A percentile compares a stretch with the other conserved stretches of the same genome.
phyloP scores from a whole-genome alignment of 2,113 vertebrate genomes.

The Brevimyrus niger region DNA sequence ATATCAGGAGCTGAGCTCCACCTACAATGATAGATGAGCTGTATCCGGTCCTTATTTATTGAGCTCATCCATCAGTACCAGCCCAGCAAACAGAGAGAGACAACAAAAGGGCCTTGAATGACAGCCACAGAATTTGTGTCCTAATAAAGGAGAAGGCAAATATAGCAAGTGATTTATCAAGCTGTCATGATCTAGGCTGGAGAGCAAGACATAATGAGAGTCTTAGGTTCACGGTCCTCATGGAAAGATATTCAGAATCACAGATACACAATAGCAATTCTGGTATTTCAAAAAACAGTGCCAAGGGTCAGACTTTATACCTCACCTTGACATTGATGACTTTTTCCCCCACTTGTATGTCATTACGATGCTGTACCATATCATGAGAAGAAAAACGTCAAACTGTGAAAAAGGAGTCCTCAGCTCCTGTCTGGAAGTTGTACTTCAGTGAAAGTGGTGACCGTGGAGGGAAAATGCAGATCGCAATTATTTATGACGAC shows the following conservation, averaged over 20 bases:
- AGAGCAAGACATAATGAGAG: constrained; percentile 32
- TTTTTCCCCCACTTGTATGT: background rate
- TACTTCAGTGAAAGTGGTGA: background rate
- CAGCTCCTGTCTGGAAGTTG: background rate
- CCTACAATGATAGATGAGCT: constrained; percentile 37
- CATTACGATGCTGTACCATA: background rate
- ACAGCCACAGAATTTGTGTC: constrained; percentile 39
- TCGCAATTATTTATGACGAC: background rate
- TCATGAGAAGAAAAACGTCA: background rate
- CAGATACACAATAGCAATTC: background rate
- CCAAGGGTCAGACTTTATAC: background rate
- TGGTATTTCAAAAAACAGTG: background rate
- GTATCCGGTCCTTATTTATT: constrained; percentile 38
- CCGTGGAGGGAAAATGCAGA: background rate
- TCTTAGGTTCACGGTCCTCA: constrained; percentile 19
- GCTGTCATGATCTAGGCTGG: constrained; percentile 26
- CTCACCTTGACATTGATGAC: background rate
- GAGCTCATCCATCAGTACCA: constrained; percentile 36
- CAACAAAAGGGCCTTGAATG: constrained; percentile 31
- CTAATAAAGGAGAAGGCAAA: constrained; percentile 48
- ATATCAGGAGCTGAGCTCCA: background rate
- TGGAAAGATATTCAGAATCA: background rate
- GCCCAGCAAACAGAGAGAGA: constrained; percentile 33
- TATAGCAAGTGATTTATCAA: constrained; percentile 44
- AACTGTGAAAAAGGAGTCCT: background rate